Conservation (phyloP, 2,113 vertebrate genomes). For the Axis porcinus region DNA sequence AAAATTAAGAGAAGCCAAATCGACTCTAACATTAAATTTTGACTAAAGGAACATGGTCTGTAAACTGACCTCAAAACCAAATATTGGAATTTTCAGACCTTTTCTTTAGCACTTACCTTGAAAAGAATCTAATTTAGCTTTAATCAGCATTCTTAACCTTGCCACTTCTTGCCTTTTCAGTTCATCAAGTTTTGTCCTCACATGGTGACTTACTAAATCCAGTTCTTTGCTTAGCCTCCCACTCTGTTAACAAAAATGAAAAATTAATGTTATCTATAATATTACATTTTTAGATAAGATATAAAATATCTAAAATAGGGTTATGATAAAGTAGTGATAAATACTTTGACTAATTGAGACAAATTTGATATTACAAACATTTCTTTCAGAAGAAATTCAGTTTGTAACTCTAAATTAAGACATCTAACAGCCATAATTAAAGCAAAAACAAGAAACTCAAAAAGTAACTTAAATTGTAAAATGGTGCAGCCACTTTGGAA, state of each 20-base stretch:
- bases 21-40: constrained; percentile 30
- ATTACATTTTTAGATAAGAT: constrained; percentile 38
- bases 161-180: constrained; percentile 96
- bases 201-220: constrained; percentile 96
- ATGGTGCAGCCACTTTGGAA: background rate
- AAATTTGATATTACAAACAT: background rate
- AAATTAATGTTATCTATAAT: constrained; percentile 10
- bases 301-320: background rate
- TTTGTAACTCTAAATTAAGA: constrained; percentile 26
- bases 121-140: constrained; percentile 93
- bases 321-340: background rate
- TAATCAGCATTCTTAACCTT: constrained; percentile 94
- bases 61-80: background rate
- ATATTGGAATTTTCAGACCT: background rate
- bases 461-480: background rate
- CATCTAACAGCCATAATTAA: constrained; percentile 13
- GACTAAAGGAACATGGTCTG: background rate
- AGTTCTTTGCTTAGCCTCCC: constrained; percentile 95
- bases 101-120: constrained; percentile 85
- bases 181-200: constrained; percentile 95
- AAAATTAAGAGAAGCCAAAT: constrained; percentile 25
- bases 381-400: constrained; percentile 9
- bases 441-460: background rate
- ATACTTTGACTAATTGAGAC: background rate
- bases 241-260: constrained; percentile 82